Percentiles rank a stretch among this genome's conserved stretches.
Evolutionary conservation across 2,888 invertebrate species (phyloP).

Genomic region (Scelioninae gen. 2): DNA sequence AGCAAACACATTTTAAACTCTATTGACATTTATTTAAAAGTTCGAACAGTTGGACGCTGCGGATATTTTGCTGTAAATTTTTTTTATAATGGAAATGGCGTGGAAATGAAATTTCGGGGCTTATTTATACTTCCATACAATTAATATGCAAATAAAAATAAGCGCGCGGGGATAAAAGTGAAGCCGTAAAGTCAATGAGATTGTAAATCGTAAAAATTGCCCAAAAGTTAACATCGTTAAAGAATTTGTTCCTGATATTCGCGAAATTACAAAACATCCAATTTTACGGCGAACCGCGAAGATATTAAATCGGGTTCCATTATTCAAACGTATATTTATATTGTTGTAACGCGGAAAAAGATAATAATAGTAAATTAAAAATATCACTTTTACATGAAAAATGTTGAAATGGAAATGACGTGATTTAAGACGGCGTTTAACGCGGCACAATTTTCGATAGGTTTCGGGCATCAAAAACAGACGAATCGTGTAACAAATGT

Average conservation of each 20-base stretch:
- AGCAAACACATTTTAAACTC: conserved; percentile 34
- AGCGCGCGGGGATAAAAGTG: conserved; percentile 32
- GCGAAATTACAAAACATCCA: not conserved
- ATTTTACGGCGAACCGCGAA: not conserved
- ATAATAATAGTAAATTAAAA: too few relatives aligned
- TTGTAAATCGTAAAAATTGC: conserved; percentile 38
- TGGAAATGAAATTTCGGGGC: conserved; percentile 37
- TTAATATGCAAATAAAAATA: conserved; percentile 49
- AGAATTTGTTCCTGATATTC: conserved; percentile 17
- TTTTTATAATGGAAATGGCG: conserved; percentile 43
- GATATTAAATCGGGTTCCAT: conserved; percentile 14
- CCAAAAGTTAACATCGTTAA: conserved; percentile 33
- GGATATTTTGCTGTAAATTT: conserved; percentile 42
- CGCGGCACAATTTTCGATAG: conserved; percentile 8
- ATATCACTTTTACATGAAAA: too few relatives aligned
- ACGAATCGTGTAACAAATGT: conserved; percentile 32
- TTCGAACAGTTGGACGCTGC: conserved; percentile 33
- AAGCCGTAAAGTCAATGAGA: conserved; percentile 27
- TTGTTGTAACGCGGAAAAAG: too few relatives aligned
- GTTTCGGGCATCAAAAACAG: conserved; percentile 34
- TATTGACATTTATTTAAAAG: conserved; percentile 56
- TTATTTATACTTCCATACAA: conserved; percentile 39
- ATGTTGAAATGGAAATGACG: too few relatives aligned
- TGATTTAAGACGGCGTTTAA: conserved; percentile 14
- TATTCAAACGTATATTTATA: too few relatives aligned